Evolutionary conservation across 2,797 vertebrate genomes (phyloP).

Genomic region (Buceros bicornis): DNA sequence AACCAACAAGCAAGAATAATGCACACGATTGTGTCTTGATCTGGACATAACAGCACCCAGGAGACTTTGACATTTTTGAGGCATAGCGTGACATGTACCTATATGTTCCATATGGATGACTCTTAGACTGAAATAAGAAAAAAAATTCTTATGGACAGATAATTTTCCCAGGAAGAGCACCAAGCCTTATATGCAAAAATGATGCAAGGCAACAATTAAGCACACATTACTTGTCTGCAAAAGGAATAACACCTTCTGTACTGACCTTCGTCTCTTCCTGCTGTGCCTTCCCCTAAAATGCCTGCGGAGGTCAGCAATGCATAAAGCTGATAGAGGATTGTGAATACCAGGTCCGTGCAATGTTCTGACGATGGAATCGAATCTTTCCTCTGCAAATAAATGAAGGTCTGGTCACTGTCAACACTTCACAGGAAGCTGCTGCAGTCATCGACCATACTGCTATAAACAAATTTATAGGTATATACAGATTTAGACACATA

Average conservation of each 20-base stretch:
- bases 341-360: neutral
- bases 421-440: neutral
- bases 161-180: neutral
- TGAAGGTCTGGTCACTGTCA: neutral
- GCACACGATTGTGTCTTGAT: neutral
- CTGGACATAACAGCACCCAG: neutral
- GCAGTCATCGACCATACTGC: neutral
- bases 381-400: neutral
- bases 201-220: neutral
- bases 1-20: neutral
- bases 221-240: neutral
- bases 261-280: constrained; percentile 24
- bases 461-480: neutral
- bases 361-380: neutral
- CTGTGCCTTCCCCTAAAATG: constrained; percentile 65
- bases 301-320: constrained; percentile 74
- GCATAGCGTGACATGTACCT: neutral
- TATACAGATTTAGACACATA: neutral
- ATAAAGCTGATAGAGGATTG: constrained; percentile 49
- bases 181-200: neutral
- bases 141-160: rapidly evolving
- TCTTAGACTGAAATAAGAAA: neutral
- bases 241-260: neutral
- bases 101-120: neutral
- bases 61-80: neutral